Conservation (phyloP, 2,888 invertebrate species). For the Strigamia crassipes region DNA sequence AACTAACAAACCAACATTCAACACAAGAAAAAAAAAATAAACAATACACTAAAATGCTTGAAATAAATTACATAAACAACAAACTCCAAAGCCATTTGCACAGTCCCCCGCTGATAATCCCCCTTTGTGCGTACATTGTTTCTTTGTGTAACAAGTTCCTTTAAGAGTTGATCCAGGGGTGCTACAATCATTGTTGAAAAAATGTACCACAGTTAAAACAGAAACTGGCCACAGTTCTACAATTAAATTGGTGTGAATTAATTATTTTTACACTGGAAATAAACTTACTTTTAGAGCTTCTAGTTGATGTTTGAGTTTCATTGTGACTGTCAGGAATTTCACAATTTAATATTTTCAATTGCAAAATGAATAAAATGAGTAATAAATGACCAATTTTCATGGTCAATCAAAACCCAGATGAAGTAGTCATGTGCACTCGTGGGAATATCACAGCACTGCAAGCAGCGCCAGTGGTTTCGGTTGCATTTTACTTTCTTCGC, state of each 20-base stretch:
- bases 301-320: background rate
- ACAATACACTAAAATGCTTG: background rate
- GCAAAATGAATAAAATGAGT: background rate
- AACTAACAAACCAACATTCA: background rate
- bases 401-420: too few species aligned
- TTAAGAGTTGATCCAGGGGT: background rate
- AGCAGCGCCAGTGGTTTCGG: conserved; percentile 1
- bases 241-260: background rate
- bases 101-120: background rate
- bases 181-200: background rate
- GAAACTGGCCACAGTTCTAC: conserved; percentile 23
- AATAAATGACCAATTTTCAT: background rate
- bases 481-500: background rate
- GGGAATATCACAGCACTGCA: background rate
- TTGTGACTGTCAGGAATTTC: background rate
- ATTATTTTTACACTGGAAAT: background rate
- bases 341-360: background rate
- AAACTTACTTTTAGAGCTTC: background rate
- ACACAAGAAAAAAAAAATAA: background rate
- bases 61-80: conserved; percentile 43
- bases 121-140: background rate
- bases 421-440: background rate
- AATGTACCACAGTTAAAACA: background rate
- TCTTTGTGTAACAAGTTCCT: conserved; percentile 39
- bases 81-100: conserved; percentile 43